Conservation (phyloP, 2,113 vertebrate species). For the Myodes glareolus region DNA sequence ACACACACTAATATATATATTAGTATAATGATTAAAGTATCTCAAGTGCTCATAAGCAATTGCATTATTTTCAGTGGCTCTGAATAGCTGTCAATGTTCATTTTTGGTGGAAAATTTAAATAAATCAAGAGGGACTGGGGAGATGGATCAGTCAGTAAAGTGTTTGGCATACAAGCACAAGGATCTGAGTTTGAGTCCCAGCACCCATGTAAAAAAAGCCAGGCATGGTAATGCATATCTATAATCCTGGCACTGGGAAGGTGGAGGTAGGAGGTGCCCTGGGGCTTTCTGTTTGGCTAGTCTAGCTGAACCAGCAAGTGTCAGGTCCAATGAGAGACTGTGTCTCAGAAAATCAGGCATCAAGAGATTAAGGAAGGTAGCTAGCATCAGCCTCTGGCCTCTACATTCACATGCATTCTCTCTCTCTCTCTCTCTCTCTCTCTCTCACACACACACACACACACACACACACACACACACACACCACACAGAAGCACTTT, state of each 20-base stretch:
- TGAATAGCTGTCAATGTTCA: neutral
- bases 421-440: no score
- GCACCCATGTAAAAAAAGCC: neutral
- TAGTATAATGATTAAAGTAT: neutral
- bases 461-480: no score
- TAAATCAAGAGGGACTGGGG: neutral
- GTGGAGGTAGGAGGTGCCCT: no score
- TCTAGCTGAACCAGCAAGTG: neutral
- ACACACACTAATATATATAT: no score
- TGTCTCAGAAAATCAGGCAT: neutral
- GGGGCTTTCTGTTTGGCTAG: neutral
- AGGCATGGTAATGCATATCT: neutral
- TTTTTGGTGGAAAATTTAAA: slow-evolving; percentile 14
- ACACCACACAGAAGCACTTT: no score
- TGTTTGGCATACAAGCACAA: neutral
- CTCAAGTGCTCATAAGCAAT: neutral
- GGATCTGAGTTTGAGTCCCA: neutral
- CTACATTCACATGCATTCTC: neutral
- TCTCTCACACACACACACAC: no score
- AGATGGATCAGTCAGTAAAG: neutral
- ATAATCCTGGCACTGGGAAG: neutral
- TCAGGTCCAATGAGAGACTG: neutral
- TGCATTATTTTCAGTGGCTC: neutral
- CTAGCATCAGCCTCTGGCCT: neutral
- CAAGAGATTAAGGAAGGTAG: neutral